phyloP scores from a whole-genome alignment of 2,113 vertebrate species.

The Poecilia latipinna region DNA sequence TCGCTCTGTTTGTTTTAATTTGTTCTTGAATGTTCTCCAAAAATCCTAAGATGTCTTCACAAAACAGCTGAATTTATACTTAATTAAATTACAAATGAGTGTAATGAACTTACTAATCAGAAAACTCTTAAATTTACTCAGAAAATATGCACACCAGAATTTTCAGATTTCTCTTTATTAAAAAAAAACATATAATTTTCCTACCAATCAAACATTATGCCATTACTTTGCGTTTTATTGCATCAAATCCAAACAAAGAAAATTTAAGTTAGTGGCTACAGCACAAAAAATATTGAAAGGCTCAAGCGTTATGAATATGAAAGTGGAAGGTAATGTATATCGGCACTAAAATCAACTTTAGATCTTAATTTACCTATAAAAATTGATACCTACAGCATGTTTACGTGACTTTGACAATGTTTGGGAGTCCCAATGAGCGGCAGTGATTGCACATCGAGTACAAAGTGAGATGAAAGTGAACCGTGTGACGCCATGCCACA shows the following conservation, averaged over 20 bases:
- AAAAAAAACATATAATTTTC: no score
- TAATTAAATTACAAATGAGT: neutral
- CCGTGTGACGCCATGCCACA: slow-evolving; percentile 5
- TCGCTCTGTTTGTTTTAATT: no score
- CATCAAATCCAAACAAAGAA: neutral
- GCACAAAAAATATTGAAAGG: no score
- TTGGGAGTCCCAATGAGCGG: slow-evolving; percentile 11
- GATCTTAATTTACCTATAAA: neutral
- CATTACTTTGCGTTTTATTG: neutral
- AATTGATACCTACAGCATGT: neutral
- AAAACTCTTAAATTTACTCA: neutral
- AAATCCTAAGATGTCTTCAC: neutral
- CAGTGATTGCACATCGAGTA: slow-evolving; percentile 39
- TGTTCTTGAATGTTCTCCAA: neutral
- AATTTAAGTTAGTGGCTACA: no score
- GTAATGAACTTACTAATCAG: neutral
- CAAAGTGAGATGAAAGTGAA: slow-evolving; percentile 60
- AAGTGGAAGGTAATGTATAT: no score
- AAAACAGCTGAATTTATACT: neutral
- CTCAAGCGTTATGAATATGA: no score
- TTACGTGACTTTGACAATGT: neutral
- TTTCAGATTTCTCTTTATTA: no score
- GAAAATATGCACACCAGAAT: no score
- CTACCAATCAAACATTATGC: neutral
- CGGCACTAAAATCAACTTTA: no score